Conservation (phyloP, 2,797 vertebrate genomes). For the Rhinichthys osculus region DNA sequence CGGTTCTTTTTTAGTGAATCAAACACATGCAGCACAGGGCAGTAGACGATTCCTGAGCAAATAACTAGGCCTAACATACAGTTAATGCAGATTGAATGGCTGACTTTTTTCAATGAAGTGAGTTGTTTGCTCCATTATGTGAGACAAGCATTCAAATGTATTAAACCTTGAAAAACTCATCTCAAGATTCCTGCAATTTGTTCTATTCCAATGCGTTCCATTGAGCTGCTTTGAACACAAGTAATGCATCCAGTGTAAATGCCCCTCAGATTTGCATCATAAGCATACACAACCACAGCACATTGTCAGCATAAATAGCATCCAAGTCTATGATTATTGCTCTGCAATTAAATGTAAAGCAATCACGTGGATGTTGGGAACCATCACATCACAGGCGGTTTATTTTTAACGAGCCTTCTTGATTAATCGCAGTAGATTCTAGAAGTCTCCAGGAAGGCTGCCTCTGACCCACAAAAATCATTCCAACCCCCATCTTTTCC, state of each 20-base stretch:
- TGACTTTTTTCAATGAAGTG: background rate
- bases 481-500: constrained; percentile 32
- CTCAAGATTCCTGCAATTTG: background rate
- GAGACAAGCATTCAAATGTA: background rate
- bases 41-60: background rate
- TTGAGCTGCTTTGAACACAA: background rate
- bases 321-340: constrained; percentile 30
- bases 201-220: background rate
- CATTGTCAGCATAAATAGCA: constrained; percentile 17
- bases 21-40: background rate
- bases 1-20: background rate
- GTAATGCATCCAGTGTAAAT: background rate
- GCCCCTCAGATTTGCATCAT: background rate
- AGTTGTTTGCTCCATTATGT: background rate
- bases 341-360: constrained; percentile 38
- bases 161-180: background rate
- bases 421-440: constrained; percentile 35
- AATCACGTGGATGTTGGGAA: background rate
- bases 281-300: constrained; percentile 11
- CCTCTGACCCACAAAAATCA: constrained; percentile 48
- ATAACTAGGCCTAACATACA: background rate
- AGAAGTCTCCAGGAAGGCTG: constrained; percentile 12
- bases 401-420: constrained; percentile 41
- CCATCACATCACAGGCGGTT: constrained; percentile 40
- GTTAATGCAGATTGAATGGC: background rate